phyloP scores from a whole-genome alignment of 2,888 invertebrate species.

The Chrysotoxum bicinctum region DNA sequence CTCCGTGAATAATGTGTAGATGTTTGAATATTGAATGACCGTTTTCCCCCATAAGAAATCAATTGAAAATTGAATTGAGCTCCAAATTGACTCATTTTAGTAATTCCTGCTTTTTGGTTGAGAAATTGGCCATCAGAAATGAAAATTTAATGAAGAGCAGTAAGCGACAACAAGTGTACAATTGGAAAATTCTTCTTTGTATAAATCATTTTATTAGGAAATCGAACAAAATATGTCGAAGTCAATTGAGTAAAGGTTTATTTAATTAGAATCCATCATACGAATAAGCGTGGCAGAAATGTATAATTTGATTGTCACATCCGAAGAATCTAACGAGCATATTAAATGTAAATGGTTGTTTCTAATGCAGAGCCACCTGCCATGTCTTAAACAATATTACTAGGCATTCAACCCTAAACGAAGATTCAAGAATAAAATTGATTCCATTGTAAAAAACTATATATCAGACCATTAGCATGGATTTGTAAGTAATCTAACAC shows the following conservation, averaged over 20 bases:
- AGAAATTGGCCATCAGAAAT: not conserved
- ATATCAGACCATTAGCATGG: too few species aligned
- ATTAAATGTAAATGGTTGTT: not conserved
- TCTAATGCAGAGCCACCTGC: too few species aligned
- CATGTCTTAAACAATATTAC: too few species aligned
- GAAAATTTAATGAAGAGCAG: constrained; percentile 31
- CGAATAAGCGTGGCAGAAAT: not conserved
- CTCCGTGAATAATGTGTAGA: not conserved
- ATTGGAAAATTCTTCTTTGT: not conserved
- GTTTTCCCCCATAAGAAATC: not conserved
- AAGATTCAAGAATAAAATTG: too few species aligned
- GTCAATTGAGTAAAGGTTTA: not conserved
- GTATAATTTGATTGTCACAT: too few species aligned
- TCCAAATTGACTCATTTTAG: constrained; percentile 59
- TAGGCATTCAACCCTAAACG: too few species aligned
- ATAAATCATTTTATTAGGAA: not conserved
- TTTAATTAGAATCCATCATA: not conserved
- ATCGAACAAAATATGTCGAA: not conserved
- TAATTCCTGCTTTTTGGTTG: constrained; percentile 29
- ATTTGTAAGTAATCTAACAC: too few species aligned
- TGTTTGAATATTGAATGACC: constrained; percentile 11
- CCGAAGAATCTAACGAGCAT: not conserved
- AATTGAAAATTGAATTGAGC: constrained; percentile 2
- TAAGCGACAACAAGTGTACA: not conserved
- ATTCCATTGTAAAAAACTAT: too few species aligned